Evolutionary conservation across 2,113 vertebrate species (phyloP).

Genomic region (Corapipo altera): DNA sequence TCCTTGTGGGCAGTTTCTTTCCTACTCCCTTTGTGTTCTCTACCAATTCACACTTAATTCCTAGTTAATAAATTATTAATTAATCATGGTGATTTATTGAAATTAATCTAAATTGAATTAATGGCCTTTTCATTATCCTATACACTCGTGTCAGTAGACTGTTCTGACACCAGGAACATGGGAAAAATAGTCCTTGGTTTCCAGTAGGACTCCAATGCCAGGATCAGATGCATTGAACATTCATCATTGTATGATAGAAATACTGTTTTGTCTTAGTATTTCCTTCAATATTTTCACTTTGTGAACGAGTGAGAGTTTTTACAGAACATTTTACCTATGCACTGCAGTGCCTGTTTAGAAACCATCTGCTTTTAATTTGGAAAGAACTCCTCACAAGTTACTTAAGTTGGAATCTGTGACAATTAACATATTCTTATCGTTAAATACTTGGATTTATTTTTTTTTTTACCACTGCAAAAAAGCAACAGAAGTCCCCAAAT

Average conservation of each 20-base stretch:
- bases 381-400: background rate
- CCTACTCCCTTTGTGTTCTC: background rate
- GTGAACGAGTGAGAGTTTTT: background rate
- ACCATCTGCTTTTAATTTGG: background rate
- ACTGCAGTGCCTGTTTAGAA: background rate
- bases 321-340: background rate
- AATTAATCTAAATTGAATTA: background rate
- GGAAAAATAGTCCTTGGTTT: background rate
- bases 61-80: background rate
- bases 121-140: background rate
- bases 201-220: background rate
- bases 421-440: background rate
- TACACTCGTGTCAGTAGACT: background rate
- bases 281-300: background rate
- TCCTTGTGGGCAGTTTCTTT: background rate
- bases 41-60: background rate
- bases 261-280: background rate
- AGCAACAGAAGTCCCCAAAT: background rate
- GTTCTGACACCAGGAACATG: background rate
- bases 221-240: background rate
- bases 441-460: background rate
- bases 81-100: background rate
- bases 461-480: background rate
- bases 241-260: background rate
- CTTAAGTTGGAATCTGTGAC: background rate